Evolutionary conservation across 2,888 invertebrate species (phyloP).

Genomic region (Elegia similella): DNA sequence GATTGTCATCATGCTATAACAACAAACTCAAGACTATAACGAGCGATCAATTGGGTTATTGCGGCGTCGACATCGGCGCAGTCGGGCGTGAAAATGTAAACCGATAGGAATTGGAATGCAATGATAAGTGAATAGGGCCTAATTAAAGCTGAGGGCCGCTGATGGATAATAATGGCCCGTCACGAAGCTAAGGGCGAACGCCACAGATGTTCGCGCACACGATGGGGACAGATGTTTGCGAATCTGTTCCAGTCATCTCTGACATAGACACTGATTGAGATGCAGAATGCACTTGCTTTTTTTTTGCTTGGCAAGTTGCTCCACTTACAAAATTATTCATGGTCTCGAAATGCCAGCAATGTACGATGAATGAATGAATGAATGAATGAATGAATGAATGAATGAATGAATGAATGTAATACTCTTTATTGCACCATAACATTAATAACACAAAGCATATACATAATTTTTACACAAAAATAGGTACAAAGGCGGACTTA

Average conservation of each 20-base stretch:
- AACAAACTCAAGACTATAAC: conserved; percentile 34
- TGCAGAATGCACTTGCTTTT: conserved; percentile 17
- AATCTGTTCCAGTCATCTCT: conserved; percentile 49
- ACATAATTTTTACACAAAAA: no score
- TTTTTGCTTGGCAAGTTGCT: conserved; percentile 25
- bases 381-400: no score
- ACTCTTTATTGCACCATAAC: no score
- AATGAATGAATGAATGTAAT: no score
- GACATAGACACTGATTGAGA: conserved; percentile 40
- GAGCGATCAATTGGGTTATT: conserved; percentile 47
- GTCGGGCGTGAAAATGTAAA: conserved; percentile 60
- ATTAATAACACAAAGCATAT: no score
- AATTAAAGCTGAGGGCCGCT: conserved; percentile 66
- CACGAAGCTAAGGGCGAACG: conserved; percentile 54
- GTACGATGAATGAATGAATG: no score
- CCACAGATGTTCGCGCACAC: conserved; percentile 68
- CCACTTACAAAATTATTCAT: conserved; percentile 22
- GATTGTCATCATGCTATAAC: background rate
- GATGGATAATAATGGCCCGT: conserved; percentile 57
- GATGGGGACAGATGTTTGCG: conserved; percentile 63
- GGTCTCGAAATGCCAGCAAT: background rate
- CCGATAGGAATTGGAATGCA: conserved; percentile 63
- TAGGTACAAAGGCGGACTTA: no score
- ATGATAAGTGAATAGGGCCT: conserved; percentile 72
- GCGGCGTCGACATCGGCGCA: conserved; percentile 51